Conservation (phyloP, 2,797 vertebrate genomes). For the Eospalax fontanierii region DNA sequence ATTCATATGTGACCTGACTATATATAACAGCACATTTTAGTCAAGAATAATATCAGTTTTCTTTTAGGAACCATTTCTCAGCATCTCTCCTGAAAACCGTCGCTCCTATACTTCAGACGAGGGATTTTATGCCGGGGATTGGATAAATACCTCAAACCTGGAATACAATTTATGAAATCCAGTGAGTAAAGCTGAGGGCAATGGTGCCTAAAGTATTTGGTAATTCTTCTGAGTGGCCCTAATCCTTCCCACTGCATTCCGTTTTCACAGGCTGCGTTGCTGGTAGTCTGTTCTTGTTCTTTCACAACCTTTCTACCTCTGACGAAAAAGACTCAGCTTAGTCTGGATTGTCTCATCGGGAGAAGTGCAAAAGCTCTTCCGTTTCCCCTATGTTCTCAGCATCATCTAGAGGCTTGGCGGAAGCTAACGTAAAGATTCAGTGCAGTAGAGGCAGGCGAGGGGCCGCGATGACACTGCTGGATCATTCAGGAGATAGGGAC, state of each 20-base stretch:
- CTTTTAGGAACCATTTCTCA: conserved; percentile 28
- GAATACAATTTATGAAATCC: conserved; percentile 31
- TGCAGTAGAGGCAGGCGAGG: too few species aligned
- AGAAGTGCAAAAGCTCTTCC: neutral
- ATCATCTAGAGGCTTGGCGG: neutral
- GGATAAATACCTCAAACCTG: conserved; percentile 26
- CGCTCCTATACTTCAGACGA: conserved; percentile 4
- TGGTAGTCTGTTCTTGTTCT: neutral
- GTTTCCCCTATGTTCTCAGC: neutral
- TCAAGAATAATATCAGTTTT: neutral
- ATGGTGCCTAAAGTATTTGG: neutral
- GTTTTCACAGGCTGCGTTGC: neutral
- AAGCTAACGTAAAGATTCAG: neutral
- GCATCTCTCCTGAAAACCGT: neutral
- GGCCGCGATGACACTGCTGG: neutral
- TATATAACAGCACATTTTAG: neutral
- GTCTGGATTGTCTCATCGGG: neutral
- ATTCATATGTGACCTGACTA: conserved; percentile 8
- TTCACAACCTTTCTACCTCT: neutral
- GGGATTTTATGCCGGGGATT: neutral
- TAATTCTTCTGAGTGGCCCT: neutral
- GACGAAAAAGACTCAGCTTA: neutral
- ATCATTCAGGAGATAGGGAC: neutral
- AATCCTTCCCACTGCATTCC: neutral
- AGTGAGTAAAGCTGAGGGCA: neutral